Base-by-base conservation (phyloP, 2,113 vertebrate species). In the Anarrhichthys ocellatus region DNA sequence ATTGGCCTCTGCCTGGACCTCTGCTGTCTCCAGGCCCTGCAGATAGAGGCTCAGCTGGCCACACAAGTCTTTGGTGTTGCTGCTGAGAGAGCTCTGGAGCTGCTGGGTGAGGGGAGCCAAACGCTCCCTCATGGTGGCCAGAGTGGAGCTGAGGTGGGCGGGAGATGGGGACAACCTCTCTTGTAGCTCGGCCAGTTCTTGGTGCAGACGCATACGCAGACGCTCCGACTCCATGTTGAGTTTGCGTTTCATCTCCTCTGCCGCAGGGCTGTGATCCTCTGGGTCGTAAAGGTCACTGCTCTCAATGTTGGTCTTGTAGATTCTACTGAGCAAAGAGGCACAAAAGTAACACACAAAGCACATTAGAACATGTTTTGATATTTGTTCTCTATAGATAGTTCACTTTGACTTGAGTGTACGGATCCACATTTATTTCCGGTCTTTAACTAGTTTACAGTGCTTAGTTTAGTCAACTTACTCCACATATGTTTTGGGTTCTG, bases 111-210 rank as follows among this genome's bases (percentile, higher is more conserved):
- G 92, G 20, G 94, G 93, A 0, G 89, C 90, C 91, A 96, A 88
- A 48, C 95, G 95, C 5, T 96, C 92, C 82, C 94, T 95, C n/a
- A 98, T 88, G 85, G 95, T 92, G 72, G 79, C 91, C 87, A 97
- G 73, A 36, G 87, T 91, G 54, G 15, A 80, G 64, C 93, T 91
- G 1, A 95, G 83, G 0, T 88, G 92, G 0, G 89, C 90, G 58
- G 94, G 92, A 66, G 95, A 94, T 1, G 96, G 95, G 46, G 95
- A 94, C 56, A 99, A 87, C 54, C 94, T 95, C 15, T 84, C 64
- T 27, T 85, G 76, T 78, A 99, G 93, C 83, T 96, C 94, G 0
- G 93, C 87, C 84, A 98, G 92, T 92, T 98, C 96, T 15, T 94
- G 91, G 68, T 93, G 93, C 67, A 99, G 83, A 22, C 93, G 94